phyloP scores from a whole-genome alignment of 2,797 vertebrate genomes.

The Syncerus caffer region DNA sequence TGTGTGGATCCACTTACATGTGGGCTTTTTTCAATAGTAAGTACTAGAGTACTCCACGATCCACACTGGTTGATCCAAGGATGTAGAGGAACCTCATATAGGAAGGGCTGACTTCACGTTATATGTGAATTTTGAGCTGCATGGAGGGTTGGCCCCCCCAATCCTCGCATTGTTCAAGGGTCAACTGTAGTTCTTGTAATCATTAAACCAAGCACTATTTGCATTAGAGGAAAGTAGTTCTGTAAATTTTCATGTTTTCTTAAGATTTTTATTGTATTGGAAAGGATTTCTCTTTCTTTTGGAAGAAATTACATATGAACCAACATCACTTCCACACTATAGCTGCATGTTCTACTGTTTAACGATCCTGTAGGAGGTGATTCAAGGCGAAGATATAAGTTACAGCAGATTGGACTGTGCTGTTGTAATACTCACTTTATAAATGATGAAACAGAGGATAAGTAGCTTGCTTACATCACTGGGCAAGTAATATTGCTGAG shows the following conservation, averaged over 20 bases:
- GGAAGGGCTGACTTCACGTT: neutral
- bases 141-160: neutral
- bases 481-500: neutral
- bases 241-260: neutral
- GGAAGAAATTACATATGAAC: neutral
- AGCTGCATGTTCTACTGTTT: neutral
- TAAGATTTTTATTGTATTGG: neutral
- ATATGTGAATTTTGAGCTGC: neutral
- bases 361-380: neutral
- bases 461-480: neutral
- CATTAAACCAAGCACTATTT: neutral
- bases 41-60: neutral
- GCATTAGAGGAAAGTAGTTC: neutral
- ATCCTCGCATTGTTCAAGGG: neutral
- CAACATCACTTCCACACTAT: neutral
- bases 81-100: neutral
- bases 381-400: neutral
- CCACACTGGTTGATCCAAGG: neutral
- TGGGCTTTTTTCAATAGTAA: neutral
- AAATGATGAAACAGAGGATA: neutral
- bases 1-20: neutral
- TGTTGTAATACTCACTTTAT: neutral
- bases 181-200: neutral
- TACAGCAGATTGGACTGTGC: neutral
- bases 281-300: neutral